phyloP scores from a whole-genome alignment of 2,797 vertebrate genomes.

The Tapera naevia region DNA sequence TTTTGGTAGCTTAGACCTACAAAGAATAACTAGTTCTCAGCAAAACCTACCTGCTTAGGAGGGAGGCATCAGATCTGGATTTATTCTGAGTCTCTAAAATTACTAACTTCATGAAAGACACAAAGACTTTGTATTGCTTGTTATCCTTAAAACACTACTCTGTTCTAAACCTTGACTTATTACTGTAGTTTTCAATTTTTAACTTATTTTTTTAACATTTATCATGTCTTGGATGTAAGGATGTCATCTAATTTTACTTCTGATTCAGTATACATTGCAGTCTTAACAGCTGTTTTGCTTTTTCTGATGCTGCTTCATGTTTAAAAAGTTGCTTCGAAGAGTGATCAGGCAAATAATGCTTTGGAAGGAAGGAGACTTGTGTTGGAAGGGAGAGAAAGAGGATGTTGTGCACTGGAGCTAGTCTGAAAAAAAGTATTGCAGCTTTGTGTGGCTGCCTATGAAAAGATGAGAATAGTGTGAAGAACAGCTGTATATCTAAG shows the following conservation, averaged over 20 bases:
- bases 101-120: neutral
- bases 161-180: neutral
- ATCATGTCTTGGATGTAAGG: rapidly evolving
- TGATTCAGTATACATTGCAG: neutral
- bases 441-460: neutral
- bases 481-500: neutral
- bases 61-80: neutral
- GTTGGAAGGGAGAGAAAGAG: neutral
- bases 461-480: neutral
- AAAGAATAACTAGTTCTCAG: neutral
- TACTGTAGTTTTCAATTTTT: neutral
- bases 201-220: neutral
- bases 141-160: neutral
- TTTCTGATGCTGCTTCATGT: neutral
- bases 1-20: neutral
- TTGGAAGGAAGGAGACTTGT: neutral
- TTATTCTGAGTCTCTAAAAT: neutral
- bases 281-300: neutral
- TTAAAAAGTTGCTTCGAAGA: neutral
- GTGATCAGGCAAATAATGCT: neutral
- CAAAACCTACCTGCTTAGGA: neutral
- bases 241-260: neutral
- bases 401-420: neutral
- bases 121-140: neutral
- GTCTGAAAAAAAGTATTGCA: neutral